phyloP scores from a whole-genome alignment of 2,113 vertebrate genomes.

The Alectura lathami region DNA sequence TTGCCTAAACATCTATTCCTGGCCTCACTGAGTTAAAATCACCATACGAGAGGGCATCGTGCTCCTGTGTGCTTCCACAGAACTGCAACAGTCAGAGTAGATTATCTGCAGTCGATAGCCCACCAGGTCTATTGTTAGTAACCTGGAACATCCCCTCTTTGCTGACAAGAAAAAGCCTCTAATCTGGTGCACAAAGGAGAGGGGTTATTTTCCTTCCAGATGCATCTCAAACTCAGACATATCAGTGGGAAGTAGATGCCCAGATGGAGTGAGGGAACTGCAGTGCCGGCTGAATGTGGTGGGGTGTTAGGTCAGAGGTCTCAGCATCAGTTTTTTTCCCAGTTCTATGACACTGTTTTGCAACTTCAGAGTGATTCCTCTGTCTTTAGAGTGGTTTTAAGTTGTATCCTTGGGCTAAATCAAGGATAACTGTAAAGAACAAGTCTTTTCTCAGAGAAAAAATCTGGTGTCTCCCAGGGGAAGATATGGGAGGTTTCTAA shows the following conservation, averaged over 20 bases:
- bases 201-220: not conserved
- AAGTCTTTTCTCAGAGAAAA: not conserved
- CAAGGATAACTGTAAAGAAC: not conserved
- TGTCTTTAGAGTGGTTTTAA: not conserved
- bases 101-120: not conserved
- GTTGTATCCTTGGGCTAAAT: not conserved
- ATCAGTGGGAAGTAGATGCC: not conserved
- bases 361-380: not conserved
- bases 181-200: not conserved
- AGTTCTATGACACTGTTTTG: not conserved
- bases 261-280: not conserved
- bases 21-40: not conserved
- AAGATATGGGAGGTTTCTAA: not conserved
- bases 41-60: not conserved
- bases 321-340: not conserved
- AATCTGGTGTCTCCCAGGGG: not conserved
- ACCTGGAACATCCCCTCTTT: not conserved
- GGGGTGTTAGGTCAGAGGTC: not conserved
- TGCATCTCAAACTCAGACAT: not conserved
- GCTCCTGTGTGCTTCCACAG: not conserved
- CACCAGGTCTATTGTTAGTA: not conserved
- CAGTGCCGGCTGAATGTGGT: not conserved
- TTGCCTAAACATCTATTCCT: not conserved
- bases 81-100: not conserved
- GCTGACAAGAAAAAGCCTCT: not conserved